These are phyloP conservation scores for Pyrrhia umbra DNA, from an alignment of 2,888 invertebrate species.

Conservation along the genomic window DNA sequence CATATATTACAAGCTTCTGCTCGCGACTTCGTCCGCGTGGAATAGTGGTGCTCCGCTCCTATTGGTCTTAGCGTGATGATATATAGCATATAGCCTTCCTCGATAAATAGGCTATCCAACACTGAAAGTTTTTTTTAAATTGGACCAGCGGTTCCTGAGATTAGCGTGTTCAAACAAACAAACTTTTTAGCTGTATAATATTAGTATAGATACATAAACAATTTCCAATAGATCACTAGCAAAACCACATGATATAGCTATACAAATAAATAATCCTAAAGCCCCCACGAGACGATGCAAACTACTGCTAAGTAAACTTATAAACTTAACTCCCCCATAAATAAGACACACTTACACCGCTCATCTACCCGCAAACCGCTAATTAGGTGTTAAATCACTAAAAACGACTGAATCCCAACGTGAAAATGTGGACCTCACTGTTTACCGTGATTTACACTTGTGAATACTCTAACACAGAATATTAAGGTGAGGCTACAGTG, in stretches of 20 bases:
- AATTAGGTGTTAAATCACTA: conserved; percentile 89
- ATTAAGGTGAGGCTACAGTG: conserved; percentile 43
- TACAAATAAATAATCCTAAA: not conserved
- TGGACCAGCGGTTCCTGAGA: too few species aligned
- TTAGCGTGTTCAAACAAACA: too few species aligned
- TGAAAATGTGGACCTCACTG: conserved; percentile 73
- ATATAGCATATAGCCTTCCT: too few species aligned
- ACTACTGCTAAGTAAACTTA: conserved; percentile 14
- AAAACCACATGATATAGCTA: not conserved
- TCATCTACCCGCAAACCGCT: conserved; percentile 77
- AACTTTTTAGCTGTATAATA: too few species aligned
- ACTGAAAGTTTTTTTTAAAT: too few species aligned
- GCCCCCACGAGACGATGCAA: not conserved
- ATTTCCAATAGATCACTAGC: not conserved
- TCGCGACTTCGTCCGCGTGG: too few species aligned
- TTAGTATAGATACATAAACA: too few species aligned
- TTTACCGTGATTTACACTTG: conserved; percentile 85
- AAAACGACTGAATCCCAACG: conserved; percentile 76
- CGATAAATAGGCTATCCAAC: too few species aligned
- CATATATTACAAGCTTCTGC: too few species aligned
- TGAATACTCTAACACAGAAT: conserved; percentile 71
- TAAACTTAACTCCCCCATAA: conserved; percentile 45
- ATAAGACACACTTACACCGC: conserved; percentile 57
- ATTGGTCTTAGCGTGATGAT: too few species aligned
- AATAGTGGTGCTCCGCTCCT: too few species aligned